Evolutionary conservation across 2,888 invertebrate genomes (phyloP).

Genomic region (Strigamia crassipes): DNA sequence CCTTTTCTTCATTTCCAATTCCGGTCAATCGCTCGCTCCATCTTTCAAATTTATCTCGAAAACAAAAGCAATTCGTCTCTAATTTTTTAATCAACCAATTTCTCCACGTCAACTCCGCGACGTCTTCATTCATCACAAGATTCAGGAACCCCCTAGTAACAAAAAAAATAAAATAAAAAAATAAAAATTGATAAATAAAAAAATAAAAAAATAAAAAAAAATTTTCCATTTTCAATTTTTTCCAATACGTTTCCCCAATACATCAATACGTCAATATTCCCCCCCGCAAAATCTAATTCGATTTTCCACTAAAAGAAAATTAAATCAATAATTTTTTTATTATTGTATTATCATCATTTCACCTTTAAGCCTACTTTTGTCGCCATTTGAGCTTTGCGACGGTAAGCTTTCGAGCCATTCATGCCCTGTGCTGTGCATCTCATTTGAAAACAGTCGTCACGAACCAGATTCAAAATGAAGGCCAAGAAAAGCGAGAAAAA

Average conservation of each 20-base stretch:
- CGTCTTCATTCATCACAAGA: neutral
- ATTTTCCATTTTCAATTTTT: neutral
- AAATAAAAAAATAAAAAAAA: neutral
- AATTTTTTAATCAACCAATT: neutral
- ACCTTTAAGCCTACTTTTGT: neutral
- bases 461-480: constrained; percentile 27
- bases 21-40: too few relatives aligned
- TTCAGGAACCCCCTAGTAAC: neutral
- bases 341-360: neutral
- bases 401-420: neutral
- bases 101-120: neutral
- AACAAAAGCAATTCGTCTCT: neutral
- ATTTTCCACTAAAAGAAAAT: neutral
- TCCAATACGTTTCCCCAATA: neutral
- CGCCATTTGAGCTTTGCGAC: neutral
- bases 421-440: neutral
- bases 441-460: neutral
- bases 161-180: too few relatives aligned
- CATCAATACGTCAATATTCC: constrained; percentile 6
- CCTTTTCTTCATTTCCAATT: too few relatives aligned
- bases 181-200: neutral
- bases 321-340: neutral
- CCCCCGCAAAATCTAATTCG: neutral
- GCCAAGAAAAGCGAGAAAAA: constrained; percentile 2
- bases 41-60: too few relatives aligned